These are phyloP conservation scores for Oplegnathus fasciatus DNA, from an alignment of 2,113 vertebrate species.

Conservation along the genomic window DNA sequence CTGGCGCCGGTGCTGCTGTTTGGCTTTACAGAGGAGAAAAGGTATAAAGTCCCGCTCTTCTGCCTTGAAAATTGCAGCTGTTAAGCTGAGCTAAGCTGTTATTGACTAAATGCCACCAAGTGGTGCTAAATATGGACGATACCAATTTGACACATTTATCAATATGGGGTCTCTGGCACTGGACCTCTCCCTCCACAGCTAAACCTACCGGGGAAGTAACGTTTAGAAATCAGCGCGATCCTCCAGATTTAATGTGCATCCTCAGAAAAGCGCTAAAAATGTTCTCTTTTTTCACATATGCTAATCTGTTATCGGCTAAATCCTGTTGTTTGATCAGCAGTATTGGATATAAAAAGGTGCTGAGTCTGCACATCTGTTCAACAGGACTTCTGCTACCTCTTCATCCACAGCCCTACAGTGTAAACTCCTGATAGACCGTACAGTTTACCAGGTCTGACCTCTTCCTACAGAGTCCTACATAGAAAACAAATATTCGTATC, in stretches of 20 bases:
- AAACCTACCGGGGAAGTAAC: background rate
- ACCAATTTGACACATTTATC: background rate
- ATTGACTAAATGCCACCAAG: slow-evolving; percentile 13
- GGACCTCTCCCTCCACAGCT: background rate
- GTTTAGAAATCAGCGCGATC: background rate
- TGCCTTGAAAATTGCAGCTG: background rate
- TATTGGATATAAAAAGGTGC: slow-evolving; percentile 14
- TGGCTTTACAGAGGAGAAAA: background rate
- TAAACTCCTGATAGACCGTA: too few species aligned
- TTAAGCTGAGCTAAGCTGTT: background rate
- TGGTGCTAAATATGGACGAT: background rate
- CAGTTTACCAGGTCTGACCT: background rate
- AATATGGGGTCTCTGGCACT: background rate
- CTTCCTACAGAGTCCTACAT: background rate
- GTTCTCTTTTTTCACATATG: background rate
- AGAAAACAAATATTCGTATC: background rate
- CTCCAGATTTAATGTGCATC: background rate
- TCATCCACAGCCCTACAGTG: background rate
- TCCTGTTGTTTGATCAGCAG: background rate
- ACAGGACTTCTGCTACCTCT: background rate
- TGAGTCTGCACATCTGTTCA: background rate
- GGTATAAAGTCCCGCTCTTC: background rate
- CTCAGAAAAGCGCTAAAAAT: background rate
- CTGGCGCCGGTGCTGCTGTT: background rate
- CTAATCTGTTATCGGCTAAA: background rate